Conservation (phyloP, 2,888 invertebrate species). For the Blera fallax region DNA sequence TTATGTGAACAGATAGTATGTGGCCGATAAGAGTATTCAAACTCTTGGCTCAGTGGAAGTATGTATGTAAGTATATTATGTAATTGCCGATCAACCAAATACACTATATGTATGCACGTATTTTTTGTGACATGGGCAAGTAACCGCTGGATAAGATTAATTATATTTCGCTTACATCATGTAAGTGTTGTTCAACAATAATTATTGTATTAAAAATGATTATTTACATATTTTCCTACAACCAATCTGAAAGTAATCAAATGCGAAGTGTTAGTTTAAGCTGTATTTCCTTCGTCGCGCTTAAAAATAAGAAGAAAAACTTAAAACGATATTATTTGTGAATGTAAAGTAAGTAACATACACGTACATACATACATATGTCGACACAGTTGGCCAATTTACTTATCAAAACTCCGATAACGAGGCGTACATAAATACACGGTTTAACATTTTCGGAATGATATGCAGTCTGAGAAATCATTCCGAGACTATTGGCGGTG, state of each 20-base stretch:
- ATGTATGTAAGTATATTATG: too few relatives aligned
- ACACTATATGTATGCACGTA: not conserved
- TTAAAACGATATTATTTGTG: not conserved
- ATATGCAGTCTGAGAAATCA: not conserved
- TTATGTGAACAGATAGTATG: constrained; percentile 7
- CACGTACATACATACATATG: not conserved
- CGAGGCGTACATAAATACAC: not conserved
- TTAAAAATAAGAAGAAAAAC: not conserved
- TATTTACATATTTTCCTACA: not conserved
- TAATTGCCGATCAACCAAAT: not conserved
- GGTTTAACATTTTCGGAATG: not conserved
- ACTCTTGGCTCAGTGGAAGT: not conserved
- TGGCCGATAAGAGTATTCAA: constrained; percentile 5
- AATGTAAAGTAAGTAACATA: not conserved
- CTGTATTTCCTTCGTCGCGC: not conserved
- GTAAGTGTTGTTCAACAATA: not conserved
- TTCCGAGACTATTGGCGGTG: not conserved
- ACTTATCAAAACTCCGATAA: not conserved
- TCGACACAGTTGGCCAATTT: not conserved
- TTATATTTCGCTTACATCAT: not conserved
- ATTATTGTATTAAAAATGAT: not conserved
- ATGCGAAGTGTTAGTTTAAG: not conserved
- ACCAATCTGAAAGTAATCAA: not conserved
- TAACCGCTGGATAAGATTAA: too few relatives aligned
- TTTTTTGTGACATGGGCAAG: not conserved